Base-by-base conservation (phyloP, 2,113 vertebrate genomes). In the Pao palembangensis region DNA sequence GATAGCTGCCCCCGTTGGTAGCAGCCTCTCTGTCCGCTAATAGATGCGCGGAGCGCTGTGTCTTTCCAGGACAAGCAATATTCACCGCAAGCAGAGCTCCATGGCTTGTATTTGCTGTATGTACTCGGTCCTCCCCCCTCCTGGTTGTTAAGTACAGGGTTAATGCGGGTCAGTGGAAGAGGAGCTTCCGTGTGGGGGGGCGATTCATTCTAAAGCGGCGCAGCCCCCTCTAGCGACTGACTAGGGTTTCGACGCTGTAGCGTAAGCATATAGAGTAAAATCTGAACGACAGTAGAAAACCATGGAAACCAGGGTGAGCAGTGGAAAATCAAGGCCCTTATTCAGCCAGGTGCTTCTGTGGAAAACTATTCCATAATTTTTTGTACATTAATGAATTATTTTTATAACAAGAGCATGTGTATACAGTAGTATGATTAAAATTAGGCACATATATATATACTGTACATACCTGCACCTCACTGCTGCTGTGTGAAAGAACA, bases 101-200 rank as follows among this genome's bases (percentile, higher is more conserved):
- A 18, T 73, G 11, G 70, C 58, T 64, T 55, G 63, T 63, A 43
- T 52, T 51, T 49, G 70, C 55, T 66, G 3, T 43, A 63, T 57
- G 50, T 54, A 76, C 58, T 77, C 67, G 75, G 80, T 85, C 78
- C 85, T 65, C 82, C 76, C 38, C 18, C 65, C 47, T 17, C 28
- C 13, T 46, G 67, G 61, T 71, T 66, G 74, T 75, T 84, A 73
- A 67, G 88, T 81, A 75, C 64, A 38, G 82, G 78, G 82, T 79
- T 80, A 84, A 82, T 78, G 84, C 83, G 69, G 87, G 87, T 87
- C 83, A 82, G 78, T 52, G 60, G 65, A 50, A 64, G 66, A 6
- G 8, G 52, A 59, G 70, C 55, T 38, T 52, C 80, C 53, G 64
- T 8, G 14, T 14, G 8, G 3, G 3, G 31, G 43, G 50, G 49